Evolutionary conservation across 2,113 vertebrate species (phyloP), one percentile per base, ranked within the genome.

Genomic region (Cnemophilus loriae): DNA sequence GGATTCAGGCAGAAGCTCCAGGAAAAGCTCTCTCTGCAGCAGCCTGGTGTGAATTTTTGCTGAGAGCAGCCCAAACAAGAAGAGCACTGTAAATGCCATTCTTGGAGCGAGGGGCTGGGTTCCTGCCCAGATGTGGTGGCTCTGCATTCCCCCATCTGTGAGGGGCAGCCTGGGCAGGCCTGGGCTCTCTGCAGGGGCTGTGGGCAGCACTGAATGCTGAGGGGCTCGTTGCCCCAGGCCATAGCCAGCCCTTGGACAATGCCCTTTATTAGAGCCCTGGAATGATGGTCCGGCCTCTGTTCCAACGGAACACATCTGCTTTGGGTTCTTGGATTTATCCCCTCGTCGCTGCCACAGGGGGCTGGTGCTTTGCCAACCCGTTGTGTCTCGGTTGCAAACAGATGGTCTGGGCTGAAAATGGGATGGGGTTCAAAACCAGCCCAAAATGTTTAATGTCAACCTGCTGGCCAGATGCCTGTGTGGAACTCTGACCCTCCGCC

Each of bases 21-120:
- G 60, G 70, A 71, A 33, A 41, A 81, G 71, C 41, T 26, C n/a
- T 18, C 18, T 46, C 5, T 30, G 22, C 11, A 59, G 63, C 41
- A 10, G 7, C 11, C 17, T 32, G n/a, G 0, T 8, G 28, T 8
- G 28, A 9, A 10, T 28, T 61, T 82, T 61, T 73, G 33, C 55
- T 26, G 24, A 19, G 42, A 64, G 73, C 50, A 83, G 67, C 46
- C 68, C 57, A 55, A 19, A 5, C 35, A 44, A 39, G 7, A 17
- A 7, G 33, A 27, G 2, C 10, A 9, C 16, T 16, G 11, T 6
- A 24, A n/a, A n/a, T n/a, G n/a, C n/a, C n/a, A 0, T 13, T 7
- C 21, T 21, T 5, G 0, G 6, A 6, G 76, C 0, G 4, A 27
- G 73, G 61, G 33, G 42, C 61, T 22, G n/a, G 19, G 42, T 1